phyloP scores from a whole-genome alignment of 2,797 vertebrate species.

The Eupleurogrammus muticus region DNA sequence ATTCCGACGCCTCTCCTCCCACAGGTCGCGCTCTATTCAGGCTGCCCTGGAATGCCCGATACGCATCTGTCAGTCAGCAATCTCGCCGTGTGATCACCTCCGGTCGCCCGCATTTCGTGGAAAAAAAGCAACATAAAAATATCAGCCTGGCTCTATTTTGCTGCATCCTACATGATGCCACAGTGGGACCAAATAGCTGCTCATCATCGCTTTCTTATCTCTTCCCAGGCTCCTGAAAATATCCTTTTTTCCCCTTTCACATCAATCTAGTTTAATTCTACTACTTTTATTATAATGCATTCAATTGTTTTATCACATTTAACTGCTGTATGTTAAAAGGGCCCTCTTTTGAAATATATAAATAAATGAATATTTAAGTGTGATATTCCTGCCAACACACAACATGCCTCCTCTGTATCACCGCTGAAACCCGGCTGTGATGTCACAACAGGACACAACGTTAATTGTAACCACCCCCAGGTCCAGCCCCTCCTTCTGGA shows the following conservation, averaged over 20 bases:
- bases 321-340: neutral
- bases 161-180: neutral
- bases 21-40: slow-evolving; percentile 28
- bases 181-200: neutral
- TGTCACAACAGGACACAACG: too few species aligned
- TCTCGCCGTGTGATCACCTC: slow-evolving; percentile 35
- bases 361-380: too few species aligned
- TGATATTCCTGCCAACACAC: too few species aligned
- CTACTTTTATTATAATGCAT: neutral
- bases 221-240: too few species aligned
- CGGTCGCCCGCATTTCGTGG: slow-evolving; percentile 12
- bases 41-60: slow-evolving; percentile 8
- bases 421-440: too few species aligned
- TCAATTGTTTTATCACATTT: neutral
- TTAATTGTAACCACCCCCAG: too few species aligned
- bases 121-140: slow-evolving; percentile 3
- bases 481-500: too few species aligned
- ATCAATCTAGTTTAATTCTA: neutral
- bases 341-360: too few species aligned
- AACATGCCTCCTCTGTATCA: too few species aligned
- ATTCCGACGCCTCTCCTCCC: slow-evolving; percentile 38
- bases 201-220: neutral
- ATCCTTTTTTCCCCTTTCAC: neutral
- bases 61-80: slow-evolving; percentile 26
- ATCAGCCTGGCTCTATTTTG: neutral